Conservation (phyloP, 2,113 vertebrate genomes). For the Onychostruthus taczanowskii region DNA sequence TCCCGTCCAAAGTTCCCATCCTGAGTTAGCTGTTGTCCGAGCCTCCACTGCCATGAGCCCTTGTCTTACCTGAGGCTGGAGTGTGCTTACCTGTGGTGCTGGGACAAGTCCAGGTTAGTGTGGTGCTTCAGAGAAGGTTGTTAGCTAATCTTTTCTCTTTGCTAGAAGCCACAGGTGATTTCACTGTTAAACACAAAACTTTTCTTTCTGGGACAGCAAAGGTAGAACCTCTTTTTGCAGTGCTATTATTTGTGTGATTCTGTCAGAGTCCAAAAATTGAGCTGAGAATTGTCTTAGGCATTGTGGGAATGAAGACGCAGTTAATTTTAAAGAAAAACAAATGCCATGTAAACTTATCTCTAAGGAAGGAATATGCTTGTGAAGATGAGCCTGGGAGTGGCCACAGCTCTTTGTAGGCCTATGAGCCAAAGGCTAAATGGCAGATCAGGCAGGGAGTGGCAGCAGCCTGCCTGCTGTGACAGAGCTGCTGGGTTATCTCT, state of each 20-base stretch:
- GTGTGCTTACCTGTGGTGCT: background rate
- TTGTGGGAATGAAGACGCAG: background rate
- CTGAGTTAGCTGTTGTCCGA: background rate
- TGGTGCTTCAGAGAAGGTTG: background rate
- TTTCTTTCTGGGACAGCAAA: background rate
- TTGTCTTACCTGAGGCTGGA: background rate
- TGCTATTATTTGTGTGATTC: background rate
- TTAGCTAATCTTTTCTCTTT: background rate
- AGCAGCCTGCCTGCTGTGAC: background rate
- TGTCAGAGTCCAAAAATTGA: background rate
- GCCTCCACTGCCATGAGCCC: background rate
- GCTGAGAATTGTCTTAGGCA: background rate
- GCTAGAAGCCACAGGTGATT: background rate
- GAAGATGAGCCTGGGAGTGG: background rate
- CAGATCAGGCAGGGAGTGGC: background rate
- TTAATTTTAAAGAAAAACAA: background rate
- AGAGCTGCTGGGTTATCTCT: conserved; percentile 18
- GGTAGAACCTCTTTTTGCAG: background rate
- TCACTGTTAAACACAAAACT: background rate
- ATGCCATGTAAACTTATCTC: background rate
- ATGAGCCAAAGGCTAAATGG: background rate
- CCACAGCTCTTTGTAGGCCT: background rate
- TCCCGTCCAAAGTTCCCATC: background rate
- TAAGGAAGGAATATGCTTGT: background rate
- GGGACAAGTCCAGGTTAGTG: background rate